A percentile compares a stretch with the other conserved stretches of the same genome.
Evolutionary conservation across 2,113 vertebrate genomes (phyloP).

Genomic region (Serilophus lunatus): DNA sequence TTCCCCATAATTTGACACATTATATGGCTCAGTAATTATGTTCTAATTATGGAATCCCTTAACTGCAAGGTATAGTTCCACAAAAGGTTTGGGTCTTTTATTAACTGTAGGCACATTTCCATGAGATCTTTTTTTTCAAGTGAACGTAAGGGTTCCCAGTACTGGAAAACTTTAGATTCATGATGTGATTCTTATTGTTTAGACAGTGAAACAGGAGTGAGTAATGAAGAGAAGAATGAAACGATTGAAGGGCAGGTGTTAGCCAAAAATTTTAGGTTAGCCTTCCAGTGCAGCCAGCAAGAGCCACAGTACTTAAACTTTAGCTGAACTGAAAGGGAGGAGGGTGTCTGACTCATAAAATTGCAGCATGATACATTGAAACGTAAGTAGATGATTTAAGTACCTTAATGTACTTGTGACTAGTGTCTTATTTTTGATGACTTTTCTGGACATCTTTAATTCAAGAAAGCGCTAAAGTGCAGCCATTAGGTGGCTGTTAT

Average conservation of each 20-base stretch:
- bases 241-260: not conserved
- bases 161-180: not conserved
- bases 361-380: not conserved
- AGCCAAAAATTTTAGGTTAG: not conserved
- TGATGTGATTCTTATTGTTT: not conserved
- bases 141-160: not conserved
- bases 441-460: not conserved
- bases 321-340: not conserved
- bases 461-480: not conserved
- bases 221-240: not conserved
- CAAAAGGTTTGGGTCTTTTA: not conserved
- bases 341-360: not conserved
- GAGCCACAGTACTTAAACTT: not conserved
- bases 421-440: not conserved
- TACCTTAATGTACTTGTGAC: not conserved
- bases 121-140: not conserved
- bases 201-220: not conserved
- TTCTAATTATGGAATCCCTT: conserved; percentile 45
- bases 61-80: conserved; percentile 15
- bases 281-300: not conserved
- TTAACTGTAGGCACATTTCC: not conserved
- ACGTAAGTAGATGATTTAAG: not conserved
- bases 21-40: conserved; percentile 40
- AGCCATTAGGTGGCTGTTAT: not conserved
- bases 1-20: conserved; percentile 48